Evolutionary conservation across 2,797 vertebrate species (phyloP).

Genomic region (Ciconia nigra): DNA sequence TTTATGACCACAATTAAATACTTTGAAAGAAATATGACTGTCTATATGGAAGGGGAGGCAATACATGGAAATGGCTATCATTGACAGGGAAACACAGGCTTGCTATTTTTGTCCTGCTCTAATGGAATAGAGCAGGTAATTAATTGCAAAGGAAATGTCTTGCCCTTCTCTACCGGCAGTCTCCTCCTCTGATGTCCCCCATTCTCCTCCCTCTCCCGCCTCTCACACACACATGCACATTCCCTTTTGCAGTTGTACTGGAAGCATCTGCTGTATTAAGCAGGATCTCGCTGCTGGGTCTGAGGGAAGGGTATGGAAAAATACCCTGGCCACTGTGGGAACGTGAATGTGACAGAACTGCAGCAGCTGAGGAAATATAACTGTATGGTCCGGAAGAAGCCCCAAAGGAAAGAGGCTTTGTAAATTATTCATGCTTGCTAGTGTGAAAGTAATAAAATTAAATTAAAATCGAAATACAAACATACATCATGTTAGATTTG

Average conservation of each 20-base stretch:
- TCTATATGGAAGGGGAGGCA: not conserved
- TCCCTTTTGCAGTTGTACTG: not conserved
- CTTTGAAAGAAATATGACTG: not conserved
- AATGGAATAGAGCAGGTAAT: not conserved
- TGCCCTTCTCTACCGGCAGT: not conserved
- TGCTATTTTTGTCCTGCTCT: not conserved
- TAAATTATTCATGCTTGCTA: slow-evolving; percentile 48
- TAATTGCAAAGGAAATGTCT: not conserved
- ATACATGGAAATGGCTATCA: not conserved
- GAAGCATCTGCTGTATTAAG: not conserved
- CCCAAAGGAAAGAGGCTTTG: not conserved
- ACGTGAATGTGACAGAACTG: not conserved
- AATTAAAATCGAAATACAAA: slow-evolving; percentile 55
- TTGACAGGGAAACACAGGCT: not conserved
- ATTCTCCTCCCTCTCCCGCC: not conserved
- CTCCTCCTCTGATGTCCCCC: not conserved
- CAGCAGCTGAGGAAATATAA: not conserved
- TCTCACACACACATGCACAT: fast-evolving
- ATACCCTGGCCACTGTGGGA: not conserved
- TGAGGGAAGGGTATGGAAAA: not conserved
- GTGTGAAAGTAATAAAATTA: slow-evolving; percentile 48
- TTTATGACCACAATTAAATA: not conserved
- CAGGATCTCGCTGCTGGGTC: not conserved
- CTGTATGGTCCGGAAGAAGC: not conserved
- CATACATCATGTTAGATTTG: slow-evolving; percentile 15